Evolutionary conservation across 1,140 invertebrate genomes (phyloP), one percentile per base, ranked within the genome.

Genomic region (Nasonia giraulti): DNA sequence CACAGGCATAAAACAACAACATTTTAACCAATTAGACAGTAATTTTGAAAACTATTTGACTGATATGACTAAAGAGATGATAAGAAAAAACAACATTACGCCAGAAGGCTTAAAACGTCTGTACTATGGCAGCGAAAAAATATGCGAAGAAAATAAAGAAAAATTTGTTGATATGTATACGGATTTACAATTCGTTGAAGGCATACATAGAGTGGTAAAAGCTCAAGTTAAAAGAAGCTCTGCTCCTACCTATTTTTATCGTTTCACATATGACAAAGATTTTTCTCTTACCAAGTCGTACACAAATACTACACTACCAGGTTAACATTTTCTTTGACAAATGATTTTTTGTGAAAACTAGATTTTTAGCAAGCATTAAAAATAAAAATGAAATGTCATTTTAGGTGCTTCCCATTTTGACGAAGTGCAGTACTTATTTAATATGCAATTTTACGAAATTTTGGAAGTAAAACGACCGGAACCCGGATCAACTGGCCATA

Each of bases 191-290:
- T 95, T 95, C 81, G 55, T 87, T 5, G 88, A 90, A 68, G 92
- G 91, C 20, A 90, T 91, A 73, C 88, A 93, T 62, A 91, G 93
- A 80, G 91, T 93, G 31, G 83, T 91, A 8, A 86, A 93, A 81
- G 86, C 91, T 6, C 93, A 94, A 20, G 85, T 89, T 0, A 88
- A 90, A n/a, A 85, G 85, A 62, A 87, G 80, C 2, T 44, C 84
- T 2, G 82, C 87, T 33, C 88, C 92, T 0, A 90, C 93, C 2
- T 95, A 93, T 83, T 89, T 94, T 66, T 95, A 95, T 80, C 89
- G 89, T 85, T 94, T 95, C 88, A 90, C 91, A 50, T 93, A 91
- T 69, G 89, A 92, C 1, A 75, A 66, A 20, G 78, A 76, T 55
- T 6, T 66, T 6, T 87, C 87, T 0, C 0, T 85, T 0, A 68